Base-by-base conservation (phyloP, 2,888 invertebrate genomes). In the Nipponacmea schrenckii region DNA sequence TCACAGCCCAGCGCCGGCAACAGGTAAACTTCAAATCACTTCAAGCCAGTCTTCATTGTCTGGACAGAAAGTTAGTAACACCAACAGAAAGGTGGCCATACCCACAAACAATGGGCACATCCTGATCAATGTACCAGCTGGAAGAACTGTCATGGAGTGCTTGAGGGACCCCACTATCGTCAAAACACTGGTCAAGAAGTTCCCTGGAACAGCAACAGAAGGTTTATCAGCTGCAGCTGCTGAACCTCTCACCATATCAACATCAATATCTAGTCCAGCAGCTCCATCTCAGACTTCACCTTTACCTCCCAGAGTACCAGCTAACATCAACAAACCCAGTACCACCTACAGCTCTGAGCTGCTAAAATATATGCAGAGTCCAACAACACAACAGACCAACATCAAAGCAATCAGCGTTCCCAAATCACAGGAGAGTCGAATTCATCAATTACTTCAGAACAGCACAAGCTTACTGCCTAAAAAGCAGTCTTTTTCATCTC, bases 61-160 rank as follows among this genome's bases (percentile, higher is more conserved):
- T 24, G 56, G 56, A 12, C 20, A 24, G 14, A 20, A 56, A 24
- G 14, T 56, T 0, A 20, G 14, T 15, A 12, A 10, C 56, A 56
- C 56, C 2, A 20, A 20, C 56, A 56, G 56, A 56, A 56, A 56
- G 15, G 56, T 56, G 15, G 56, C 56, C 1, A 56, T 56, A 14
- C 56, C 56, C 20, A 56, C 56, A 10, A 56, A 56, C 20, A 56
- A 56, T 56, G 56, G 56, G 2, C 56, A 56, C 56, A 56, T 56
- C 24, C 24, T 56, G 3, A 20, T 56, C 12, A 24, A 56, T 56
- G 56, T 56, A 14, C 56, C 56, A 10, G 56, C 56, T 56, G 56
- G 56, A 24, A 56, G 56, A 56, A 56, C 20, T 56, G 56, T 24
- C 20, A 56, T 56, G 56, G 56, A 56, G 2, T 56, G 56, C 24